Base-by-base conservation (phyloP, 92 coral and sea anemone species). In the Umimayanthus chanpuru region DNA sequence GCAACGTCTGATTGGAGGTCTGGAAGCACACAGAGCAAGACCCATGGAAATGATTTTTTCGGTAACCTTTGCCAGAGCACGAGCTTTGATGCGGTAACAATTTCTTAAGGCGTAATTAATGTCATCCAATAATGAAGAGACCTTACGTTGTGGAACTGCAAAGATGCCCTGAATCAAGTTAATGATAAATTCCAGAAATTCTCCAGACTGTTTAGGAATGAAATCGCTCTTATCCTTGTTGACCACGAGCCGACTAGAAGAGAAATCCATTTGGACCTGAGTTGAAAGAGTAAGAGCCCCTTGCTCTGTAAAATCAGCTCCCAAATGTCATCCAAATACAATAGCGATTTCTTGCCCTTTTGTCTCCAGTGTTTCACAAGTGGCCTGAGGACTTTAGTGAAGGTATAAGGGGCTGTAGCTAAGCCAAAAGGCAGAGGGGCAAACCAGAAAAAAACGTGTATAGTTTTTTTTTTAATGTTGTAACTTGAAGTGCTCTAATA, bases 241-340 rank as follows among this genome's bases (percentile, higher is more conserved):
- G 32, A 67, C 12, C 73, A 67, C 11, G 8, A 67, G 32, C n/a
- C 72, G 5, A 67, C 73, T 6, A 67, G 73, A 6, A 21, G 1
- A 23, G 12, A 67, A 28, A 11, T 67, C 73, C 12, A 10, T 23
- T 16, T 67, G 73, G 32, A 67, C 73, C 73, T 67, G 73, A 25
- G 36, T 68, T n/a, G 74, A 25, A 68, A 68, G 30, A n/a, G 12
- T 29, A 25, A n/a, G 74, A 68, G 74, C 74, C 20, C 32, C 29
- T 68, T 25, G 32, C 36, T 68, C 30, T 5, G 74, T n/a, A 9
- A 38, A 68, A 14, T 68, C 38, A 8, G 38, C 74, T 68, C 30
- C 74, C 74, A 64, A 23, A n/a, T 75, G 53, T 81, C 91, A 79
- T 91, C 93, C 76, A 88, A 79, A 38, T 91, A 91, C 83, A 91